Conservation (phyloP, 2,113 vertebrate genomes). For the Salvelinus sp. region DNA sequence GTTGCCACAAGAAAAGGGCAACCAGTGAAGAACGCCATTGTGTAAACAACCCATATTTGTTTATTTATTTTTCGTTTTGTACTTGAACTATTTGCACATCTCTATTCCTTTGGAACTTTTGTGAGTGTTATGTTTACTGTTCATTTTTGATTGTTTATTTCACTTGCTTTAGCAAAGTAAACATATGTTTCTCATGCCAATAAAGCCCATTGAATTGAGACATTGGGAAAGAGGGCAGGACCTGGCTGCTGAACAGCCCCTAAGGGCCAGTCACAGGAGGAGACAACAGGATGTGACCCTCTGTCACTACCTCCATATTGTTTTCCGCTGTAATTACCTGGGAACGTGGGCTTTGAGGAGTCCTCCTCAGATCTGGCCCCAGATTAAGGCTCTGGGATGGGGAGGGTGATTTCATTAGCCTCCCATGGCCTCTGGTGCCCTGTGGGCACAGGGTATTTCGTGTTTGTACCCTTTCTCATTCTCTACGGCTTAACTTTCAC, state of each 20-base stretch:
- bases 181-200: too few species aligned
- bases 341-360: slow-evolving; percentile 40
- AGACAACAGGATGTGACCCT: slow-evolving; percentile 48
- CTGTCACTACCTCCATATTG: slow-evolving; percentile 61
- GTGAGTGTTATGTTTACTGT: too few species aligned
- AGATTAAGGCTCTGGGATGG: slow-evolving; percentile 5
- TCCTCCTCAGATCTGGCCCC: slow-evolving; percentile 13
- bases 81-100: too few species aligned
- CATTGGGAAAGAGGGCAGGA: slow-evolving; percentile 23
- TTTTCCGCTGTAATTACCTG: slow-evolving; percentile 67
- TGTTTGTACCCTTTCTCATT: slow-evolving; percentile 41
- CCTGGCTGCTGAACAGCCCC: slow-evolving; percentile 49
- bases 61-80: too few species aligned
- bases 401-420: not conserved
- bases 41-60: too few species aligned
- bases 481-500: slow-evolving; percentile 45
- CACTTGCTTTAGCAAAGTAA: too few species aligned
- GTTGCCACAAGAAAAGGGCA: too few species aligned
- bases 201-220: not conserved
- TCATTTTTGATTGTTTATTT: too few species aligned
- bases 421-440: slow-evolving; percentile 27
- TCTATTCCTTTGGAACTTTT: too few species aligned
- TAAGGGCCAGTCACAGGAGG: slow-evolving; percentile 35
- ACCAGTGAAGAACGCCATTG: too few species aligned
- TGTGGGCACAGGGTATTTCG: slow-evolving; percentile 7